A percentile compares a stretch with the other conserved stretches of the same genome.
These are phyloP conservation scores for Podarcis raffonei DNA, from an alignment of 2,113 vertebrate species.

Conservation along the genomic window DNA sequence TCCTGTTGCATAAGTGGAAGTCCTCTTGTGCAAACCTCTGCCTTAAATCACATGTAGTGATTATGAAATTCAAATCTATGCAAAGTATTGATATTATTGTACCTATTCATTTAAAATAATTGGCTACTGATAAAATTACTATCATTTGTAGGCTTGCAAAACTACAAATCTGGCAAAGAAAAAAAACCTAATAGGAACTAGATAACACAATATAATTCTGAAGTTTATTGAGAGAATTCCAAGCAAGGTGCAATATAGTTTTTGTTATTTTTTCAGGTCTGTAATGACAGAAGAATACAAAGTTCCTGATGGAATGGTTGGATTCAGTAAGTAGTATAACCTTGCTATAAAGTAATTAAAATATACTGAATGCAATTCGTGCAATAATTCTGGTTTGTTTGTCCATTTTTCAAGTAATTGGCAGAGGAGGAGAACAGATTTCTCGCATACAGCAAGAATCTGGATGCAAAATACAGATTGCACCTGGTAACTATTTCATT, in stretches of 20 bases:
- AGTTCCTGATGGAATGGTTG: conserved; percentile 99
- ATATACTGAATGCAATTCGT: conserved; percentile 15
- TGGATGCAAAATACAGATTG: conserved; percentile 99
- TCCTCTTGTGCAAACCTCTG: no score
- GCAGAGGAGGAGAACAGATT: conserved; percentile 98
- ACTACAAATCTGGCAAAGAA: not conserved
- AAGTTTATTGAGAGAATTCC: not conserved
- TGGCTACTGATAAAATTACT: not conserved
- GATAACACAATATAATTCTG: not conserved
- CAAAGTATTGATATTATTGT: not conserved
- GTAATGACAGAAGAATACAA: conserved; percentile 95
- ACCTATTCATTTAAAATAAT: not conserved
- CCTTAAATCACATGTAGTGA: no score
- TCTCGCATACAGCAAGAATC: conserved; percentile 97
- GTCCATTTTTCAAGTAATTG: conserved; percentile 84
- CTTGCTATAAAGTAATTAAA: not conserved
- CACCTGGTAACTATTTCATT: conserved; percentile 83
- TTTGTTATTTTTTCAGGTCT: conserved; percentile 77
- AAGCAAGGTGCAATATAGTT: not conserved
- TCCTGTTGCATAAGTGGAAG: no score
- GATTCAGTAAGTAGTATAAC: conserved; percentile 91
- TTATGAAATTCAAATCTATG: not conserved
- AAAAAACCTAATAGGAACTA: not conserved
- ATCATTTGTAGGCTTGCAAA: not conserved
- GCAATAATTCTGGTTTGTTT: conserved; percentile 30